phyloP scores from a whole-genome alignment of 1,140 invertebrate species.

The Leptinotarsa undecemlineata region DNA sequence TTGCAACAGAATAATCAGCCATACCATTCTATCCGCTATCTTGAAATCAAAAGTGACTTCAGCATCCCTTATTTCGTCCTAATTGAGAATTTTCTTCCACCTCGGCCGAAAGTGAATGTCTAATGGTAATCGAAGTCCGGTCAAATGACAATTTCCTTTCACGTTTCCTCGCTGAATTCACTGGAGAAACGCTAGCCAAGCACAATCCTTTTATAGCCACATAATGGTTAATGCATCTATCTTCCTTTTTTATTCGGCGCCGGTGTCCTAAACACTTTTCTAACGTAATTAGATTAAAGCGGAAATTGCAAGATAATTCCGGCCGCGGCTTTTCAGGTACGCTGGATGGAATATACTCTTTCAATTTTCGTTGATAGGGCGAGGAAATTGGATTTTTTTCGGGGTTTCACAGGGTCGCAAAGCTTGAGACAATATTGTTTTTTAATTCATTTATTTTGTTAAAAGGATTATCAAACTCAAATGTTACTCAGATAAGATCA shows the following conservation, averaged over 20 bases:
- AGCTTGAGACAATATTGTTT: too few relatives aligned
- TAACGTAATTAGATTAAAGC: constrained; percentile 13
- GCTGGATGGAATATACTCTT: not conserved
- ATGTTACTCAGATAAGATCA: too few relatives aligned
- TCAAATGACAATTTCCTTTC: not conserved
- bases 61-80: too few relatives aligned
- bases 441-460: too few relatives aligned
- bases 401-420: too few relatives aligned
- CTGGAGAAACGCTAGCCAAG: not conserved
- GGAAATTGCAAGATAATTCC: not conserved
- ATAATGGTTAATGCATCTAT: constrained; percentile 12
- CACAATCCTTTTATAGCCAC: constrained; percentile 1
- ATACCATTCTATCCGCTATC: too few relatives aligned
- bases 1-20: too few relatives aligned
- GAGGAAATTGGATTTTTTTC: too few relatives aligned
- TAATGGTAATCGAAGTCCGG: not conserved
- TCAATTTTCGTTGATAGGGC: not conserved
- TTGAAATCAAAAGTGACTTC: too few relatives aligned
- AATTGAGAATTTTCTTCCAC: too few relatives aligned
- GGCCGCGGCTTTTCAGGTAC: not conserved
- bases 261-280: constrained; percentile 24
- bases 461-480: too few relatives aligned
- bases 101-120: not conserved
- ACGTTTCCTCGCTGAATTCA: not conserved
- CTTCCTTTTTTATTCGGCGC: constrained; percentile 24